Evolutionary conservation across 1,140 invertebrate genomes (phyloP), one percentile per base, ranked within the genome.

Genomic region (Goniozus legneri): DNA sequence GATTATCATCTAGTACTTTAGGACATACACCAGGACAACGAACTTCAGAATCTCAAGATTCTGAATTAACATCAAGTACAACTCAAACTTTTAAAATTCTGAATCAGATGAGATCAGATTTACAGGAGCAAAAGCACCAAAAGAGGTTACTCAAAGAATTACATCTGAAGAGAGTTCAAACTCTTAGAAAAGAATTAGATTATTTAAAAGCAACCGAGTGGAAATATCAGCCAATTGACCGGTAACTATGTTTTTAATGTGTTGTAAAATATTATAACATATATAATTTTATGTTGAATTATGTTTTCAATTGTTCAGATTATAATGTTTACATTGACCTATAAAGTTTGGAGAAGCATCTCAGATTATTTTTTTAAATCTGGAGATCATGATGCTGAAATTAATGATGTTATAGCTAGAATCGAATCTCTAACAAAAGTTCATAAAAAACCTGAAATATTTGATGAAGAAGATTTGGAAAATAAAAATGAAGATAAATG

Each of bases 171-270:
- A 73, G 82, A 42, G 77, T 86, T 22, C 80, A 84, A 60, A 71
- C 76, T 8, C 63, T 86, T 37, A 72, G 83, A 52, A 85, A 84
- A 62, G 82, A 85, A 68, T 65, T 86, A 24, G 81, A 83, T 39
- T 84, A 82, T 58, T 69, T 86, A 10, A 85, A 84, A 65, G 72
- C 76, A 10, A 85, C 84, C 3, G 83, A 85, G 56, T 86, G 84
- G 84, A 80, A 82, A 65, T 86, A 84, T 76, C 81, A 85, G 43
- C 74, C 72, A 46, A 75, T 71, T 18, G 75, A 75, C 43, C 51
- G 65, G 59, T 73, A 60, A 54, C 44, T 55, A 44, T 44, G 13
- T 19, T 44, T 3, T 8, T 44, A n/a, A 20, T 44, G 21, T 45
- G 13, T 37, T 20, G 21, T 46, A 22, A 30, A 8, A 15, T 21